phyloP scores from a whole-genome alignment of 2,797 vertebrate genomes.

The Anniella stebbinsi region DNA sequence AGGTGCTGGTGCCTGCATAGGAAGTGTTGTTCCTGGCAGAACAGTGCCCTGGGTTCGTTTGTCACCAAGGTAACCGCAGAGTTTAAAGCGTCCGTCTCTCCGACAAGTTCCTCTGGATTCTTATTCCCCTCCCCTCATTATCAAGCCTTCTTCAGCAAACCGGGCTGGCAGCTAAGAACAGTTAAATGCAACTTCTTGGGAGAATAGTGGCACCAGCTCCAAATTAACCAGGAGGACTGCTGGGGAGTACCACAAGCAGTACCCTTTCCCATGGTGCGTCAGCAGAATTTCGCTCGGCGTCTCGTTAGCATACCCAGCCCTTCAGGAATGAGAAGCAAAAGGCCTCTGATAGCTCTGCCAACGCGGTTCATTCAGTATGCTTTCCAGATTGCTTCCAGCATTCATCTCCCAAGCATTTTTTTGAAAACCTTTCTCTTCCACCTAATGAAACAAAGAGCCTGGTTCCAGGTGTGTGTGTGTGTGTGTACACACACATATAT shows the following conservation, averaged over 20 bases:
- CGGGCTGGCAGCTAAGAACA: slow-evolving; percentile 60
- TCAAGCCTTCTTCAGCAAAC: slow-evolving; percentile 52
- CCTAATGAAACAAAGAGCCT: slow-evolving; percentile 43
- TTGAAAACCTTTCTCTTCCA: background rate
- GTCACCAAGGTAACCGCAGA: slow-evolving; percentile 38
- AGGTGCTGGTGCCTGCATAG: background rate
- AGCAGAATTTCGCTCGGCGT: slow-evolving; percentile 2
- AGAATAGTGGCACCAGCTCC: slow-evolving; percentile 32
- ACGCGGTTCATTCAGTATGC: background rate
- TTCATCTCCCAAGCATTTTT: background rate
- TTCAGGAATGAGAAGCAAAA: slow-evolving; percentile 49
- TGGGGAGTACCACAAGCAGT: slow-evolving; percentile 36
- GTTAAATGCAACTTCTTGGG: slow-evolving; percentile 47
- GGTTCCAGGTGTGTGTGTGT: slow-evolving; percentile 15
- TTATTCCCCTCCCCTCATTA: slow-evolving; percentile 49
- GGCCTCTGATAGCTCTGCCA: slow-evolving; percentile 21
- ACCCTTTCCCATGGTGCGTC: slow-evolving; percentile 14
- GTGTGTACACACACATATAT: no score
- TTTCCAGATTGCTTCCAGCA: slow-evolving; percentile 6
- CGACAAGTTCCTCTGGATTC: slow-evolving; percentile 30
- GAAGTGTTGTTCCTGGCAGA: background rate
- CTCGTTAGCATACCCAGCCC: slow-evolving; percentile 23
- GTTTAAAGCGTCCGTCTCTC: slow-evolving; percentile 15
- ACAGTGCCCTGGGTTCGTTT: slow-evolving; percentile 15
- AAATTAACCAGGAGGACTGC: slow-evolving; percentile 56